Conservation (phyloP, 1,140 invertebrate genomes). For the Nomia melanderi region DNA sequence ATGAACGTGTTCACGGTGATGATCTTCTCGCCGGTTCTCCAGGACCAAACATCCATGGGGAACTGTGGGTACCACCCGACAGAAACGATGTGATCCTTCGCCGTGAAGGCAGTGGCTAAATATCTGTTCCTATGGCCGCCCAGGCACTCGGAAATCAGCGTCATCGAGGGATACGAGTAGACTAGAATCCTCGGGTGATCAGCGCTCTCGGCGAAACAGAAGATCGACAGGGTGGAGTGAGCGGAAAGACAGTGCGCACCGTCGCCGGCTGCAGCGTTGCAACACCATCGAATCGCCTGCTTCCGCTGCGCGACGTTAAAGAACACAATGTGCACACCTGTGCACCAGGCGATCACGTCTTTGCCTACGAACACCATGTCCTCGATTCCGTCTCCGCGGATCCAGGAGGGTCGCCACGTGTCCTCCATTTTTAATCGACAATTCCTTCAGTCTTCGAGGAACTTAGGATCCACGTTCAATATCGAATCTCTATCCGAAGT, state of each 20-base stretch:
- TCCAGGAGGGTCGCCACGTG: conserved; percentile 69
- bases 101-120: conserved; percentile 69
- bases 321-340: conserved; percentile 72
- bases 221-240: conserved; percentile 60
- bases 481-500: too few species aligned
- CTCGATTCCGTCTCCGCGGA: conserved; percentile 69
- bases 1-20: conserved; percentile 58
- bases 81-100: conserved; percentile 68
- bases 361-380: conserved; percentile 74
- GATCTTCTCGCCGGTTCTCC: conserved; percentile 75
- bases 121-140: conserved; percentile 64
- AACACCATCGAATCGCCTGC: conserved; percentile 64
- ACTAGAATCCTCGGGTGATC: conserved; percentile 71
- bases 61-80: conserved; percentile 70
- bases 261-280: conserved; percentile 60
- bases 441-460: neutral
- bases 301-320: conserved; percentile 60
- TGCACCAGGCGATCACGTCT: conserved; percentile 74
- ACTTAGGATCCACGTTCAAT: neutral
- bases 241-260: conserved; percentile 71
- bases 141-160: conserved; percentile 66
- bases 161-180: conserved; percentile 72
- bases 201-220: conserved; percentile 74
- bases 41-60: conserved; percentile 73
- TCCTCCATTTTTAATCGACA: neutral